Conservation (phyloP, 2,113 vertebrate species). For the Coracopsis vasa region DNA sequence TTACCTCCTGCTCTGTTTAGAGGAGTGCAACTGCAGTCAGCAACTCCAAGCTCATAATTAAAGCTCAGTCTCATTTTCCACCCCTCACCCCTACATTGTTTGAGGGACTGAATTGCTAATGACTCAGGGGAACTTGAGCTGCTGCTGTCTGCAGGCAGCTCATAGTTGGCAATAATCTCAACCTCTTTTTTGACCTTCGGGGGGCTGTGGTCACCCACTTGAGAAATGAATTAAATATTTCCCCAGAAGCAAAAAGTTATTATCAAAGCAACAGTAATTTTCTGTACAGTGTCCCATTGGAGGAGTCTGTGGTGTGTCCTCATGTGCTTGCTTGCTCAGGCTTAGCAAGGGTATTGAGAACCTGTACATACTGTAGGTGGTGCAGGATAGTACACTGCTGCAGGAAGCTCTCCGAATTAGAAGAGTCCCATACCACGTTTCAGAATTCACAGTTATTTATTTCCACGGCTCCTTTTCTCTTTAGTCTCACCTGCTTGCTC, state of each 20-base stretch:
- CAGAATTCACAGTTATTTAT: neutral
- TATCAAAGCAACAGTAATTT: neutral
- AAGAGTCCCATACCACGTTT: accelerated
- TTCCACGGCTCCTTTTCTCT: neutral
- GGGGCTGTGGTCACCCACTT: neutral
- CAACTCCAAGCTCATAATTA: neutral
- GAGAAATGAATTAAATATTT: neutral
- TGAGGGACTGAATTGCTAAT: neutral
- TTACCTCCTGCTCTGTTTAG: neutral
- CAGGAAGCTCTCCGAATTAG: neutral
- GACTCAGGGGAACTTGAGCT: neutral
- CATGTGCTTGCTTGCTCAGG: neutral
- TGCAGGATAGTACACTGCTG: neutral
- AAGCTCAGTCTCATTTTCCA: neutral
- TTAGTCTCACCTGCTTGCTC: neutral
- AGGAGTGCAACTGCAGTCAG: neutral
- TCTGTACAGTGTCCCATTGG: neutral
- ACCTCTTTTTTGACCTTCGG: neutral
- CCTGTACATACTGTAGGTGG: accelerated
- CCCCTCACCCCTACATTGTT: neutral
- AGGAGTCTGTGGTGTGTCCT: neutral
- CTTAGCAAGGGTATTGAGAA: neutral
- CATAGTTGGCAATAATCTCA: neutral
- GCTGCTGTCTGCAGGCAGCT: neutral
- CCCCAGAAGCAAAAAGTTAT: neutral